A percentile compares a stretch with the other conserved stretches of the same genome.
Conservation (phyloP, 1,140 invertebrate genomes). For the Leptestheria dahalacensis region DNA sequence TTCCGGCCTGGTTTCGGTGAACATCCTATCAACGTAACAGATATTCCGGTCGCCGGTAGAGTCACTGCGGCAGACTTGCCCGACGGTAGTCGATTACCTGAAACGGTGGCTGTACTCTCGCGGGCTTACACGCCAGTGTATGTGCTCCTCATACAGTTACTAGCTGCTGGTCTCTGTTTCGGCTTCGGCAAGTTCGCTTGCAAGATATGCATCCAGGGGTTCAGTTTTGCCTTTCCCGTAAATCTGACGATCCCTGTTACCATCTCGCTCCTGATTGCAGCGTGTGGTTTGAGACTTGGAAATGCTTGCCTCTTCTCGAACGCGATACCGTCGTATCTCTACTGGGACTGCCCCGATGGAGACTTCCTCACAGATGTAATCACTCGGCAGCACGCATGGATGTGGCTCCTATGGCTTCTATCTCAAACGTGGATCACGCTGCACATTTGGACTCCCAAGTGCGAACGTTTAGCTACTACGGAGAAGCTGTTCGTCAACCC, state of each 20-base stretch:
- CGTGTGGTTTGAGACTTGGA: constrained; percentile 20
- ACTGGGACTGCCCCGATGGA: constrained; percentile 20
- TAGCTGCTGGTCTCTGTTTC: constrained; percentile 18
- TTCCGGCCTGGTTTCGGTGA: constrained; percentile 18
- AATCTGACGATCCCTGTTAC: constrained; percentile 27
- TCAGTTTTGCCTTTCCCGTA: constrained; percentile 31
- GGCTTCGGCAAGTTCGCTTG: constrained; percentile 23
- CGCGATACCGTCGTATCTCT: constrained; percentile 21
- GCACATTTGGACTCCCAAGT: constrained; percentile 39
- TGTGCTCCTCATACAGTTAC: constrained; percentile 17
- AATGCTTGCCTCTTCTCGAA: constrained; percentile 21
- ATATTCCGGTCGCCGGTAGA: constrained; percentile 1
- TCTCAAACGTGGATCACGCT: constrained; percentile 35
- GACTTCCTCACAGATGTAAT: constrained; percentile 18
- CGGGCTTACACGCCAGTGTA: constrained; percentile 5
- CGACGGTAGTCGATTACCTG: constrained; percentile 13
- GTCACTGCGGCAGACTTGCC: constrained; percentile 16
- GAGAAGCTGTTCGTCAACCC: constrained; percentile 33
- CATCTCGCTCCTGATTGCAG: constrained; percentile 21
- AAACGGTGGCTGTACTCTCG: constrained; percentile 1
- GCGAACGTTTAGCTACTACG: constrained; percentile 34
- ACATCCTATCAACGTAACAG: constrained; percentile 17
- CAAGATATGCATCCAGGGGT: constrained; percentile 24
- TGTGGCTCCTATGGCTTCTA: constrained; percentile 32
- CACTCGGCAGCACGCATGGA: constrained; percentile 23